Conservation (phyloP, 2,888 invertebrate genomes). For the Erpobdella octoculata region DNA sequence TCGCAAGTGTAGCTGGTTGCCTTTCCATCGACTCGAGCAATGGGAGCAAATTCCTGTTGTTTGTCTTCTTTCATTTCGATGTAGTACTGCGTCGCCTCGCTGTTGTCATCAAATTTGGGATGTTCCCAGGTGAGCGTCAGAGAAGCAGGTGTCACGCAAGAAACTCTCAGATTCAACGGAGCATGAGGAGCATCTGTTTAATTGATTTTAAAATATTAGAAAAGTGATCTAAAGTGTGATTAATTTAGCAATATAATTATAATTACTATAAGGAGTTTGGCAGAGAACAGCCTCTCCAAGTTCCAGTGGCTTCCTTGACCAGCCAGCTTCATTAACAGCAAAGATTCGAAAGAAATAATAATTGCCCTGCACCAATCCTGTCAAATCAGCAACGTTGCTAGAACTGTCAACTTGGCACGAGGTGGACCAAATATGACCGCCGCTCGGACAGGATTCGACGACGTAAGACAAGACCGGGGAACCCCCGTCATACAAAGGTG, state of each 20-base stretch:
- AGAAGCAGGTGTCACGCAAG: constrained; percentile 10
- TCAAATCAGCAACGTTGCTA: constrained; percentile 34
- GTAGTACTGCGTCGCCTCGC: constrained; percentile 40
- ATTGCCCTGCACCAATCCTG: constrained; percentile 31
- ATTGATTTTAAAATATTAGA: neutral
- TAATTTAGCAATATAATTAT: neutral
- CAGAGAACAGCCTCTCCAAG: constrained; percentile 31
- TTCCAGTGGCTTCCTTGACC: constrained; percentile 43
- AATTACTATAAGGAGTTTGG: constrained; percentile 17
- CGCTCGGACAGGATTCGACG: constrained; percentile 40
- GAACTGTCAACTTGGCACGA: constrained; percentile 12
- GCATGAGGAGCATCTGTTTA: constrained; percentile 17
- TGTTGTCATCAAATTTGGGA: constrained; percentile 45
- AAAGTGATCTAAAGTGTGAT: too few species aligned
- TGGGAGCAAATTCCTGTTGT: constrained; percentile 24
- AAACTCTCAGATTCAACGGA: constrained; percentile 24
- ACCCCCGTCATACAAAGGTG: constrained; percentile 38
- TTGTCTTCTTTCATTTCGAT: constrained; percentile 36
- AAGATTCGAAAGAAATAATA: constrained; percentile 74
- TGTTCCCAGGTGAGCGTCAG: constrained; percentile 43
- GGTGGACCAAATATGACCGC: constrained; percentile 15
- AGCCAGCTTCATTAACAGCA: constrained; percentile 74
- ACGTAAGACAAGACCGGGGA: constrained; percentile 42
- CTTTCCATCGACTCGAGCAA: constrained; percentile 27
- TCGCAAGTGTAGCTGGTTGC: constrained; percentile 18